phyloP scores from a whole-genome alignment of 1,140 invertebrate genomes.

The Ceratina calcarata region DNA sequence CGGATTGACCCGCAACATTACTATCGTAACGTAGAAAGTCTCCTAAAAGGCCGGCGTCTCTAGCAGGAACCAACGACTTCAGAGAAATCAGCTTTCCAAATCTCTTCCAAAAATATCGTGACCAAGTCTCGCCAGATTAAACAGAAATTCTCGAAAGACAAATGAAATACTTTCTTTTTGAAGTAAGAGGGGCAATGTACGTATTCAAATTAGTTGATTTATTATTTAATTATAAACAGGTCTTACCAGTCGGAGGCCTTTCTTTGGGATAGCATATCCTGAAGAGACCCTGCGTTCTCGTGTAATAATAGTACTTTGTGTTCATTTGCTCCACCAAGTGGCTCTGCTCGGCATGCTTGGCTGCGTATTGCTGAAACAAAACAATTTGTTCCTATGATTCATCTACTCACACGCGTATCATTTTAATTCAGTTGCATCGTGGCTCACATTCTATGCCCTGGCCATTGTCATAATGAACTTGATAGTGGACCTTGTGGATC shows the following conservation, averaged over 20 bases:
- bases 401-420: background rate
- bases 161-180: background rate
- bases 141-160: background rate
- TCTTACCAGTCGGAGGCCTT: conserved; percentile 89
- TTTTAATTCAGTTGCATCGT: background rate
- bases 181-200: too few relatives aligned
- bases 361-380: conserved; percentile 86
- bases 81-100: background rate
- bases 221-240: background rate
- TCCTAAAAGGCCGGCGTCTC: conserved; percentile 44
- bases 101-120: background rate
- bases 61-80: background rate
- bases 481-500: too few relatives aligned
- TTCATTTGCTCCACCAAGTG: conserved; percentile 89
- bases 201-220: too few relatives aligned
- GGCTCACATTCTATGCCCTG: too few relatives aligned
- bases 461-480: too few relatives aligned
- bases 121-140: background rate
- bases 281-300: conserved; percentile 93
- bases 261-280: conserved; percentile 95
- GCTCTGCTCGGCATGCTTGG: conserved; percentile 86
- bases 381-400: conserved; percentile 38
- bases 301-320: conserved; percentile 91
- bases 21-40: conserved; percentile 69
- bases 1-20: conserved; percentile 63